Evolutionary conservation across 2,797 vertebrate species (phyloP), one percentile per base, ranked within the genome.

Genomic region (Oreochromis mossambicus): DNA sequence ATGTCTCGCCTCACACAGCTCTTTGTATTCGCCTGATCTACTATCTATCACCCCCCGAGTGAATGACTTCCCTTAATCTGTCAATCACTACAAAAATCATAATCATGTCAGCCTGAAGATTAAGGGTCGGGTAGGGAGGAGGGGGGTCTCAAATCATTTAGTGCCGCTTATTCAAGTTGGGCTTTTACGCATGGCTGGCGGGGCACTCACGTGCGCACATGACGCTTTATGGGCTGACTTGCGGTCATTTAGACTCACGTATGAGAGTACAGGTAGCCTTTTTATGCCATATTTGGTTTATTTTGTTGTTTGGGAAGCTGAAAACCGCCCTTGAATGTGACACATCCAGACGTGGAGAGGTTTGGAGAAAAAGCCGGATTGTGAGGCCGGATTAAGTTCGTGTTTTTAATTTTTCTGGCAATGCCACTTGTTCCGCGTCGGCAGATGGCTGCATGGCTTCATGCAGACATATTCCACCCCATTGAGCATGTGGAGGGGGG

Each of bases 391-490:
- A 94, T 93, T 92, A 91, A 93, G 76, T 90, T 82, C 24, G 13
- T 54, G 86, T 90, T 89, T 85, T 91, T 82, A 77, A 83, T 85
- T 90, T 82, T 85, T 86, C 76, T 85, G 90, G 89, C 91, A 85
- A 84, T 91, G 90, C 91, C 92, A 94, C 93, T 95, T 95, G 93
- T 92, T 94, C 89, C 85, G 86, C 80, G 84, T 94, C 91, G 92
- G 92, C 95, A 95, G 94, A 95, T 95, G 94, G 94, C 78, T 84
- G 68, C 87, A n/a, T 21, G 91, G 94, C 89, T 82, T 85, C 88
- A 86, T 32, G 88, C 85, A 75, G 86, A 88, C 81, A 84, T 80
- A 73, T 82, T 91, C 86, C 89, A 86, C 81, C 85, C 89, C 80
- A 80, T 51, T 90, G 92, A 88, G 90, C 84, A 85, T 26, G 85